Evolutionary conservation across 2,888 invertebrate genomes (phyloP), one percentile per base, ranked within the genome.

Genomic region (Caenorhabditis afra): DNA sequence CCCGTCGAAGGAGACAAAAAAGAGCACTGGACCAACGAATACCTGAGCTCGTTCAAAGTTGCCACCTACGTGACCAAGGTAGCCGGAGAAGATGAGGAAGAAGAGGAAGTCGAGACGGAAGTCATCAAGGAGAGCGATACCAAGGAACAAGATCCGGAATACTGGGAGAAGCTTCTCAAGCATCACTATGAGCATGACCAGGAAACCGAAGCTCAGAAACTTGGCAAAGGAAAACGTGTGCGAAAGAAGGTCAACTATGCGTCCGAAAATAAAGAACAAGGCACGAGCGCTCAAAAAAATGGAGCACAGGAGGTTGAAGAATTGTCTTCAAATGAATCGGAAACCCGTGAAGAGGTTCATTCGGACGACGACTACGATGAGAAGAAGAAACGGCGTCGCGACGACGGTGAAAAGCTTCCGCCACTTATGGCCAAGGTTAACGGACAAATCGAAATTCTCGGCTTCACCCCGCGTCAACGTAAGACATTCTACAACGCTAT

Each of bases 101-200:
- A 94, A 87, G 94, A 94, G 66, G 92, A 89, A 50, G 86, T 84
- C 7, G 67, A 79, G 20, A 96, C 96, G 0, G 97, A 99, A 91
- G 96, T 99, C 84, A 95, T 99, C 82, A 97, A 98, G 91, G 97
- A 98, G 91, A 97, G 97, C 90, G 97, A 62, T 8, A 76, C 67
- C n/a, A 83, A 85, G 91, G 97, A 97, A 90, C 98, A 97, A 0
- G 99, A 99, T 92, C 98, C 98, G 0, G 97, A 97, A 0, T 99
- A 99, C 92, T 99, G 99, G 99, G 98, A 99, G 85, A 98, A 98
- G 91, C 92, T 99, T 71, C 92, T 99, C 61, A 93, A 99, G 67
- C 98, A 99, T 92, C 99, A 99, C 91, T 99, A 98, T 90, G 99
- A 99, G 90, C 99, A 99, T 90, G 98, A 99, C 86, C 98, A 98